Conservation (phyloP, 1,140 invertebrate species). For the Dysdera silvatica region DNA sequence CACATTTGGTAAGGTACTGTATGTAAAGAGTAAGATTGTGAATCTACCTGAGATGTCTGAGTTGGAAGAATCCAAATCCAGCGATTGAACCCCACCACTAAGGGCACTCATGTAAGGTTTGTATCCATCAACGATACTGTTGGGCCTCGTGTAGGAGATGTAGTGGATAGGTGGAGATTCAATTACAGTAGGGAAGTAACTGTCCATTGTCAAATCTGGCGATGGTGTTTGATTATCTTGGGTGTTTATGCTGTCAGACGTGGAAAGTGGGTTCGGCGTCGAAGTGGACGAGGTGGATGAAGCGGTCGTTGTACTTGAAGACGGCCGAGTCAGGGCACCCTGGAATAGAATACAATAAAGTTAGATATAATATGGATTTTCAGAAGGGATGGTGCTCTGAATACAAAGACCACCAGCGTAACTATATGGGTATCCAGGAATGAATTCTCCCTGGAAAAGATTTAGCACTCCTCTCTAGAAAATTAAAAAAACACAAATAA, state of each 20-base stretch:
- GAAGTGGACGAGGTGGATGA: background rate
- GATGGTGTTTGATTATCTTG: background rate
- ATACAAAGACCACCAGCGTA: too few species aligned
- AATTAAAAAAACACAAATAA: too few species aligned
- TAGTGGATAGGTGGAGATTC: slow-evolving; percentile 19
- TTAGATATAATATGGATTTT: too few species aligned
- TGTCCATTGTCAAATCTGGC: slow-evolving; percentile 5
- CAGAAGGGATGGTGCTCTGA: too few species aligned
- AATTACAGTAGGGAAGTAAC: slow-evolving; percentile 8
- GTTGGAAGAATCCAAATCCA: slow-evolving; percentile 16
- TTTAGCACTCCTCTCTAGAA: too few species aligned
- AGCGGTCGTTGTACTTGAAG: background rate
- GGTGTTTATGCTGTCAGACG: background rate
- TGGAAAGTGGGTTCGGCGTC: background rate
- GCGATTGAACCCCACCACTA: too few species aligned
- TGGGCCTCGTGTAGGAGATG: slow-evolving; percentile 12
- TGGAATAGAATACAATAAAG: too few species aligned
- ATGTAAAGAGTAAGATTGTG: too few species aligned
- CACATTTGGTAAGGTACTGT: too few species aligned
- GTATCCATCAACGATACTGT: slow-evolving; percentile 11
- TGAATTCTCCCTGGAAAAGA: too few species aligned
- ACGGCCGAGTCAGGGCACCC: background rate
- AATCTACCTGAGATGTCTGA: slow-evolving; percentile 12
- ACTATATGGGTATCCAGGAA: too few species aligned
- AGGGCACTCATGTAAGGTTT: slow-evolving; percentile 16